Percentiles rank a stretch among this genome's conserved stretches.
Conservation (phyloP, 2,113 vertebrate genomes). For the Thunnus thynnus region DNA sequence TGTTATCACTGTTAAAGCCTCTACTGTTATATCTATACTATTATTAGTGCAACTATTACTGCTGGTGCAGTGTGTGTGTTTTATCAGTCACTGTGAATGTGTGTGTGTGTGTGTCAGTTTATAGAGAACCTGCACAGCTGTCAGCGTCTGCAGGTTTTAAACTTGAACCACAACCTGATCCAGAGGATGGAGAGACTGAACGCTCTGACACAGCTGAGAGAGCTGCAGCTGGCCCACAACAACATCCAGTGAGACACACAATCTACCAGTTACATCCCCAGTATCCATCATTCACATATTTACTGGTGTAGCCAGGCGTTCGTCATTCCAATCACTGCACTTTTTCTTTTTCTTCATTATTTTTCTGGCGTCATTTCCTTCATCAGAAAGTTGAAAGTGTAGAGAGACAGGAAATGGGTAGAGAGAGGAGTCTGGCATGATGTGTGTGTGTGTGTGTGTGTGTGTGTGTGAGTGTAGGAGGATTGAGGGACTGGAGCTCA, state of each 20-base stretch:
- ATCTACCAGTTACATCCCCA: too few relatives aligned
- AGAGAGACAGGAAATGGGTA: too few relatives aligned
- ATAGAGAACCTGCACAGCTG: conserved; percentile 93
- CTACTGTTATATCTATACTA: too few relatives aligned
- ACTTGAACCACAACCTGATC: conserved; percentile 88
- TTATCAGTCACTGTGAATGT: neutral
- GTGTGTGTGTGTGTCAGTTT: conserved; percentile 79
- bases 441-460: conserved; percentile 1
- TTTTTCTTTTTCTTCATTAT: too few relatives aligned
- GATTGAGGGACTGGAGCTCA: conserved; percentile 91
- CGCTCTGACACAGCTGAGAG: conserved; percentile 84
- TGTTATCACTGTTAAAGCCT: too few relatives aligned
- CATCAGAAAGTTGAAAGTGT: too few relatives aligned
- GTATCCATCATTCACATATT: too few relatives aligned
- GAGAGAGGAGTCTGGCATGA: too few relatives aligned
- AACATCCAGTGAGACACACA: conserved; percentile 77
- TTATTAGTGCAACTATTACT: neutral
- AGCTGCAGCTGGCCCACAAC: conserved; percentile 90
- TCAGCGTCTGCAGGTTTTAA: conserved; percentile 85
- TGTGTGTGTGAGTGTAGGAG: conserved; percentile 78
- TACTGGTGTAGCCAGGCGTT: too few relatives aligned
- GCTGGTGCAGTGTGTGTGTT: neutral
- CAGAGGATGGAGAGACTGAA: conserved; percentile 90
- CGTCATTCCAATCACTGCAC: too few relatives aligned
- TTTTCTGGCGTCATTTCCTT: too few relatives aligned